Evolutionary conservation across 1,140 invertebrate genomes (phyloP), one percentile per base, ranked within the genome.

Genomic region (Arctopsyche grandis): DNA sequence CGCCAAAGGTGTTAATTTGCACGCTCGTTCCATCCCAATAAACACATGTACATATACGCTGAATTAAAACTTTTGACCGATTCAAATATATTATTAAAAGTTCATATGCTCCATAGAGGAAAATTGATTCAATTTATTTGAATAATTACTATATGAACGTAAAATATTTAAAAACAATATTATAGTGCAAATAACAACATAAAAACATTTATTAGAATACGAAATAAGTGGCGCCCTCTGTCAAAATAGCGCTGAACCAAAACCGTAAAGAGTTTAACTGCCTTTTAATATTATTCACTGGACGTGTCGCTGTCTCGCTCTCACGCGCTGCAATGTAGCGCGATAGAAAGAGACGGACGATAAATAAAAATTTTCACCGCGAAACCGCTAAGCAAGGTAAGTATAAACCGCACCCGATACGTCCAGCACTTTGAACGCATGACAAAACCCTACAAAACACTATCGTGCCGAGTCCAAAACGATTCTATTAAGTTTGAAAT

Each of bases 201-300:
- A 38, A 38, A 26, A 66, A 24, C 14, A 26, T 66, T 66, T 74
- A 48, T 74, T 74, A 56, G 21, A 74, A 74, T 74, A 73, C 52
- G 43, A 46, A 69, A 77, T 77, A 26, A 43, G 26, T 77, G 66
- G 76, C 76, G 76, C 76, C 29, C 76, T 77, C 76, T 77, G 43
- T 77, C 66, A 69, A 70, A 77, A 69, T 52, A 29, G 44, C 60
- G 76, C 21, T 48, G 76, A 77, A 77, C 60, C 43, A 77, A 69
- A 77, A 69, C 66, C 44, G 66, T 69, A 38, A 70, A 78, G 0
- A 38, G 69, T 75, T 81, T 81, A 81, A 81, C 58, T 70, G 77
- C 76, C 77, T 81, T 77, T 81, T 78, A 81, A 81, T 81, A 78
- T 52, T 44, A 81, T 69, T 77, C 77, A 75, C 63, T 44, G 29